Evolutionary conservation across 2,113 vertebrate genomes (phyloP).

Genomic region (Acrocephalus kingi): DNA sequence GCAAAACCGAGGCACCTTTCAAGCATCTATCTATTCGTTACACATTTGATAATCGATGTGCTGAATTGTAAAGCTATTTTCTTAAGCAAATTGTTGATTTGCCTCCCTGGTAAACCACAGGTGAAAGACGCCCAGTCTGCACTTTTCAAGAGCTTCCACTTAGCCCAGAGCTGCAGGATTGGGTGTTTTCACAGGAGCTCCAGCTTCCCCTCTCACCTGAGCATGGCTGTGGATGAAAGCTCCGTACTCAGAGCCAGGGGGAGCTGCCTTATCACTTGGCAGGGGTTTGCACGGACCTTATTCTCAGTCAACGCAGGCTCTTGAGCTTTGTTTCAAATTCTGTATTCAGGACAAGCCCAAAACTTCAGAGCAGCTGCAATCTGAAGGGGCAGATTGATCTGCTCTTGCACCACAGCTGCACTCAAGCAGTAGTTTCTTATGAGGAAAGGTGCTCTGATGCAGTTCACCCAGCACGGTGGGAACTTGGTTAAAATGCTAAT

Average conservation of each 20-base stretch:
- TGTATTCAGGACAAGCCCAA: constrained; percentile 13
- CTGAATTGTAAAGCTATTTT: background rate
- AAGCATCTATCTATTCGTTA: background rate
- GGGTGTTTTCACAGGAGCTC: background rate
- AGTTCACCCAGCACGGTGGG: background rate
- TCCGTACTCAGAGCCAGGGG: background rate
- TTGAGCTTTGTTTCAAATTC: constrained; percentile 3
- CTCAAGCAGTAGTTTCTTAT: background rate
- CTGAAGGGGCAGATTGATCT: constrained; percentile 16
- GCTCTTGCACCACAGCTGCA: background rate
- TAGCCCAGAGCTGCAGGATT: background rate
- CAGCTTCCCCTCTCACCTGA: background rate
- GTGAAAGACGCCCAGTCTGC: background rate
- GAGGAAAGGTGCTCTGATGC: background rate
- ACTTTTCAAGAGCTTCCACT: background rate
- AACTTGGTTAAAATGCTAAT: constrained; percentile 4
- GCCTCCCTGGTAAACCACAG: background rate
- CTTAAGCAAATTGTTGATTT: background rate
- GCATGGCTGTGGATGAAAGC: background rate
- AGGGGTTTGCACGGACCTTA: background rate
- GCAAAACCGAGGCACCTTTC: background rate
- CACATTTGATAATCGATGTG: background rate
- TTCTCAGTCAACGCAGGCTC: background rate
- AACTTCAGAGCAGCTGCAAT: constrained; percentile 21
- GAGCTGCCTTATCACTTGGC: background rate